Conservation (phyloP, 2,888 invertebrate species). For the Clanis bilineata region DNA sequence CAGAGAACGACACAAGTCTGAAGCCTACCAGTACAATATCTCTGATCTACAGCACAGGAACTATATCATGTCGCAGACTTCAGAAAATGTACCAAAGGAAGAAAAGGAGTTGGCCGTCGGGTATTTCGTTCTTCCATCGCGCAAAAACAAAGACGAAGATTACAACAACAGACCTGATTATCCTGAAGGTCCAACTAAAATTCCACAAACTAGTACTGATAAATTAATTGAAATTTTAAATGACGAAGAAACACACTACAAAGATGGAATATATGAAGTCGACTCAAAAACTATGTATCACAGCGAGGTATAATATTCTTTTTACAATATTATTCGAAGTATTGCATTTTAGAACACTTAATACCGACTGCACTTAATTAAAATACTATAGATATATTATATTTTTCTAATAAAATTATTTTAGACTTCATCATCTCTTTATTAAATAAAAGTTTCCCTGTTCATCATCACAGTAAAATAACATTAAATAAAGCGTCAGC, state of each 20-base stretch:
- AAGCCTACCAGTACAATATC: constrained; percentile 58
- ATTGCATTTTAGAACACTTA: constrained; percentile 12
- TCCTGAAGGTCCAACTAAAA: constrained; percentile 59
- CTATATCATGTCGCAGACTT: constrained; percentile 43
- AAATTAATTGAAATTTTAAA: constrained; percentile 60
- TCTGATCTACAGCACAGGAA: constrained; percentile 57
- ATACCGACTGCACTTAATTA: constrained; percentile 7
- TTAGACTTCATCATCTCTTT: background rate
- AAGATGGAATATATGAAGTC: constrained; percentile 61
- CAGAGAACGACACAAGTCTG: constrained; percentile 65
- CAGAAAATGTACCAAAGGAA: constrained; percentile 38
- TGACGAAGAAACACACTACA: constrained; percentile 47
- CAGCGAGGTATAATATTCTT: constrained; percentile 52
- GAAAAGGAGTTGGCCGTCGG: constrained; percentile 56
- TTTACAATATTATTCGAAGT: constrained; percentile 21
- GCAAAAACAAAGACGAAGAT: constrained; percentile 54
- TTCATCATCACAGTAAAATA: background rate
- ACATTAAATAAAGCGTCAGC: background rate
- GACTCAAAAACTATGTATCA: constrained; percentile 49
- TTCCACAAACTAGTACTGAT: constrained; percentile 51
- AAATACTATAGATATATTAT: background rate
- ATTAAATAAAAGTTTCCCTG: background rate
- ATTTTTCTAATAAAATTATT: constrained; percentile 2
- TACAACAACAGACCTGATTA: constrained; percentile 68
- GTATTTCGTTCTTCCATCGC: constrained; percentile 62